Evolutionary conservation across 2,113 vertebrate species (phyloP).

Genomic region (Neodontobutis hainanensis): DNA sequence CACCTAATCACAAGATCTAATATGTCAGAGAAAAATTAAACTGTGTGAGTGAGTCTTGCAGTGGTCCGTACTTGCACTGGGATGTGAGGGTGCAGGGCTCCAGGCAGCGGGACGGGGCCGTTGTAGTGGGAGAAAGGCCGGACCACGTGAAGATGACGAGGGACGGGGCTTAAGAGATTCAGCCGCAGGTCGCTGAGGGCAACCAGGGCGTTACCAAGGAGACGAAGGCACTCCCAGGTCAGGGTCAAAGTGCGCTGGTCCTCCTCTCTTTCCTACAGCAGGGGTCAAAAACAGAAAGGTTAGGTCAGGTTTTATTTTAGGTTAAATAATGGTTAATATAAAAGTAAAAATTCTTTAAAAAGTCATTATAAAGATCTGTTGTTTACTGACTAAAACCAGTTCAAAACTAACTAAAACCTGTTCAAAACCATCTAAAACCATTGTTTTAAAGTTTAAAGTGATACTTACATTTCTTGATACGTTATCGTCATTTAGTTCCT

Average conservation of each 20-base stretch:
- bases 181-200: slow-evolving; percentile 89
- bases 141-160: slow-evolving; percentile 88
- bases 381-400: too few relatives aligned
- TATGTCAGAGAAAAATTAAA: background rate
- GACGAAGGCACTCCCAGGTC: slow-evolving; percentile 86
- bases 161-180: slow-evolving; percentile 84
- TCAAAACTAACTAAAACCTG: too few relatives aligned
- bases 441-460: too few relatives aligned
- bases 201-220: slow-evolving; percentile 89
- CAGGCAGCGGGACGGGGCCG: slow-evolving; percentile 82
- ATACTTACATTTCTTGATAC: too few relatives aligned
- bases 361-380: too few relatives aligned
- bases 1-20: too few relatives aligned
- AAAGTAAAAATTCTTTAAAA: too few relatives aligned
- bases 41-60: background rate
- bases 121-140: slow-evolving; percentile 90
- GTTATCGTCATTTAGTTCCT: background rate
- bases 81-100: slow-evolving; percentile 85
- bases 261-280: slow-evolving; percentile 82
- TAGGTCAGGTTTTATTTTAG: too few relatives aligned
- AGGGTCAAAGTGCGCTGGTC: slow-evolving; percentile 86
- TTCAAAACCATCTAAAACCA: too few relatives aligned
- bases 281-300: background rate
- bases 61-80: slow-evolving; percentile 78
- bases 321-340: too few relatives aligned